These are phyloP conservation scores for Myotis davidii DNA, from an alignment of 2,113 vertebrate species.

Conservation along the genomic window DNA sequence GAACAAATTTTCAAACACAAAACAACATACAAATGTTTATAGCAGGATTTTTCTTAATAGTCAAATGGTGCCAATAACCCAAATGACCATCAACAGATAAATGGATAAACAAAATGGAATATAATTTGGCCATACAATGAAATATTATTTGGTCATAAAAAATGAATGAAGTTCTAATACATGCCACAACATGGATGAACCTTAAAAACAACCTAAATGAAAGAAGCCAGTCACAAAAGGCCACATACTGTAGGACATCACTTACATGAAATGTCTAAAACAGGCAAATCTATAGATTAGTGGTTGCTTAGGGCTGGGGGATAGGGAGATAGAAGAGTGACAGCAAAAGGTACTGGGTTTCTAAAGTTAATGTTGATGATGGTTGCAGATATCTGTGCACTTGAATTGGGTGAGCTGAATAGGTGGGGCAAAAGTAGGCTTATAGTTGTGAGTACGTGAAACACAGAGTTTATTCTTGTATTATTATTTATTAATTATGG, in stretches of 20 bases:
- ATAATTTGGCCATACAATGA: neutral
- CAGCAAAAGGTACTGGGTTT: neutral
- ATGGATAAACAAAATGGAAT: neutral
- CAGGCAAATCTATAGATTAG: neutral
- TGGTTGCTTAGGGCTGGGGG: neutral
- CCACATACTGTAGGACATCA: neutral
- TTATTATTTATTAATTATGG: neutral
- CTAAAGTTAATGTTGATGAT: neutral
- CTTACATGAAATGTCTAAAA: neutral
- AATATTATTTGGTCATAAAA: neutral
- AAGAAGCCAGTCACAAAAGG: slow-evolving; percentile 6
- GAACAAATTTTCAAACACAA: neutral
- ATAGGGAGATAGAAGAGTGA: neutral
- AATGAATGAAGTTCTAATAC: neutral
- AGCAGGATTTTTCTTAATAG: neutral
- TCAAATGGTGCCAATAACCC: neutral
- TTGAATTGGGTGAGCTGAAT: neutral
- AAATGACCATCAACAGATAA: neutral
- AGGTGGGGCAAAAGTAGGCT: neutral
- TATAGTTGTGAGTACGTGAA: neutral
- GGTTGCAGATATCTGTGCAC: neutral
- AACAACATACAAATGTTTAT: neutral
- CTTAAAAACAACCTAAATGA: neutral
- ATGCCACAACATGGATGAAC: neutral
- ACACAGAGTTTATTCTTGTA: neutral